Evolutionary conservation across 1,140 invertebrate species (phyloP), one percentile per base, ranked within the genome.

Genomic region (Eciton burchellii): DNA sequence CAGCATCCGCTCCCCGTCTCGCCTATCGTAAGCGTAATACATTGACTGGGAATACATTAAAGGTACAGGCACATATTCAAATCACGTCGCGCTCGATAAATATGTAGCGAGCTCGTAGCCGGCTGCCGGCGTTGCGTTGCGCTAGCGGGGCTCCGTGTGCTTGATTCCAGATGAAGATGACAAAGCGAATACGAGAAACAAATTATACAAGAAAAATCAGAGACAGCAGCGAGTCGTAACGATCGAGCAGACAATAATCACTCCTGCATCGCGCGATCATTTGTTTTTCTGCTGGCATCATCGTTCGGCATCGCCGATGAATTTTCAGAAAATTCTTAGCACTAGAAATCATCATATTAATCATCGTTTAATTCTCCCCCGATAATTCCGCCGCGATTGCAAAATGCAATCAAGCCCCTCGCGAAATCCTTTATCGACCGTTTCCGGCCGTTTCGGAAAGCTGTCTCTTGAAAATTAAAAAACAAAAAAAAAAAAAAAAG

Each of bases 11-110:
- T 68, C 43, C 35, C 43, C 35, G 47, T n/a, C 73, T 79, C 54
- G 47, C 49, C 29, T 43, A 43, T 45, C 45, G 29, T 76, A 73
- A 62, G 45, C 72, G 72, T 76, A 79, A 79, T 68, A 63, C 62
- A 79, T n/a, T n/a, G n/a, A n/a, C 68, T 79, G 74, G 68, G 63
- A 63, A 79, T 79, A 16, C 62, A 79, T 79, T 79, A 68, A 68
- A 79, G 63, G 74, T 29, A 79, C 62, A 49, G 49, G 49, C 74
- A 63, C 74, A 79, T 68, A 79, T 79, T 79, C 74, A 79, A 79
- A 79, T 79, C 74, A 79, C 63, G 74, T 79, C 49, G 74, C 62
- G 74, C 62, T 79, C 74, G 74, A 79, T 79, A 79, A 79, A 79
- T 79, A 79, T 68, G 63, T 79, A 68, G 74, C 29, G 63, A 54